These are phyloP conservation scores for Spilosoma lubricipeda DNA, from an alignment of 2,888 invertebrate species.

Conservation along the genomic window DNA sequence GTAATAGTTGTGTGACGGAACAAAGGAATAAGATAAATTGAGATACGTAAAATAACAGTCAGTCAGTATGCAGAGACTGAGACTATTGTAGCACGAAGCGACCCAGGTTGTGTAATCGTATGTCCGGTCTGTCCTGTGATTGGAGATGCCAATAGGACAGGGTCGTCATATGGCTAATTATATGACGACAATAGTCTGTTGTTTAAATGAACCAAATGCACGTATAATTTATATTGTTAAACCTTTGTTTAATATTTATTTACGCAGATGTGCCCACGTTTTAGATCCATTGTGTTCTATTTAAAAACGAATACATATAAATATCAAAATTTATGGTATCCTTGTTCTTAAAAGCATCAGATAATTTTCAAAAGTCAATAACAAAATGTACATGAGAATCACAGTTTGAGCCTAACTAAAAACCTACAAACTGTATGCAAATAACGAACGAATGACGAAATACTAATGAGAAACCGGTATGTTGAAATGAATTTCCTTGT, in stretches of 20 bases:
- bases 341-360: not conserved
- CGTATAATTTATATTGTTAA: not conserved
- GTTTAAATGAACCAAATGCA: not conserved
- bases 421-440: slow-evolving; percentile 37
- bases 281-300: not conserved
- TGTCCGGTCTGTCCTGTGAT: not conserved
- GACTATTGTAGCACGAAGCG: not conserved
- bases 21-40: not conserved
- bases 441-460: slow-evolving; percentile 45
- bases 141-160: not conserved
- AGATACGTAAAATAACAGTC: not conserved
- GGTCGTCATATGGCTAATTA: not conserved
- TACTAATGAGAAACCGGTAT: slow-evolving; percentile 50
- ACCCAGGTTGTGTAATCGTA: not conserved
- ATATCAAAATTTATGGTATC: not conserved
- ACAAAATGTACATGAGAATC: slow-evolving; percentile 4
- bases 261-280: not conserved
- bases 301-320: not conserved
- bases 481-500: slow-evolving; percentile 59
- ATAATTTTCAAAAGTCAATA: not conserved
- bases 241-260: not conserved
- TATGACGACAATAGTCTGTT: not conserved
- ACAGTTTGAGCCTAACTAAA: slow-evolving; percentile 10
- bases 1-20: not conserved
- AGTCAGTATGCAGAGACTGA: not conserved